Percentiles rank a stretch among this genome's conserved stretches.
phyloP scores from a whole-genome alignment of 2,797 vertebrate species.

The Lepilemur ruficaudatus region DNA sequence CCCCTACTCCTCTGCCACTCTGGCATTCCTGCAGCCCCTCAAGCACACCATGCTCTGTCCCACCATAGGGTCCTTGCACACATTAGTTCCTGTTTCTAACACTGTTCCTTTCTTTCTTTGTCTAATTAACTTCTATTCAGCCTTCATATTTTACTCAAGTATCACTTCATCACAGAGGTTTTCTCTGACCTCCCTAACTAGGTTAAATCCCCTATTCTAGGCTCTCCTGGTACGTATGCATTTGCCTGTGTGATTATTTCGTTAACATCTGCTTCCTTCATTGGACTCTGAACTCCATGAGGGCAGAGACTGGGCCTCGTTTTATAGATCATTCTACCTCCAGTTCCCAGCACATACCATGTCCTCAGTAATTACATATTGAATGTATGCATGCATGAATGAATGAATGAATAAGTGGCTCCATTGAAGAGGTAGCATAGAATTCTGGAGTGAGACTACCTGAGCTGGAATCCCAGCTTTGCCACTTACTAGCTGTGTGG shows the following conservation, averaged over 20 bases:
- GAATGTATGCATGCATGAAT: background rate
- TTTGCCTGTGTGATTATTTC: slow-evolving; percentile 26
- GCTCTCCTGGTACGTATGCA: background rate
- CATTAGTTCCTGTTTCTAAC: background rate
- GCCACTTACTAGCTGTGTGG: background rate
- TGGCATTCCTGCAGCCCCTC: background rate
- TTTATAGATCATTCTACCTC: background rate
- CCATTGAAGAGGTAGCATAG: background rate
- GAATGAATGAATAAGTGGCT: background rate
- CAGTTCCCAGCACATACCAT: background rate
- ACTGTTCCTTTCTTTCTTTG: background rate
- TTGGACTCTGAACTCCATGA: background rate
- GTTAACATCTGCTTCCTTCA: background rate
- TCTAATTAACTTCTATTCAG: background rate
- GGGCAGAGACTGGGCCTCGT: slow-evolving; percentile 7
- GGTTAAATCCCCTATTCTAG: background rate
- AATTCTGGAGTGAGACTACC: slow-evolving; percentile 3
- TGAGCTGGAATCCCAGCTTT: background rate
- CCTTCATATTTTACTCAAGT: background rate
- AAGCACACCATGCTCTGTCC: background rate
- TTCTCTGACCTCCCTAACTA: slow-evolving; percentile 3
- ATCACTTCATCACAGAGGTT: background rate
- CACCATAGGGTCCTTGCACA: background rate
- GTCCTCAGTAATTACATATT: background rate
- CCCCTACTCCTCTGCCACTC: background rate